A percentile compares a stretch with the other conserved stretches of the same genome.
These are phyloP conservation scores for Momotus momota DNA, from an alignment of 2,797 vertebrate species.

Conservation along the genomic window DNA sequence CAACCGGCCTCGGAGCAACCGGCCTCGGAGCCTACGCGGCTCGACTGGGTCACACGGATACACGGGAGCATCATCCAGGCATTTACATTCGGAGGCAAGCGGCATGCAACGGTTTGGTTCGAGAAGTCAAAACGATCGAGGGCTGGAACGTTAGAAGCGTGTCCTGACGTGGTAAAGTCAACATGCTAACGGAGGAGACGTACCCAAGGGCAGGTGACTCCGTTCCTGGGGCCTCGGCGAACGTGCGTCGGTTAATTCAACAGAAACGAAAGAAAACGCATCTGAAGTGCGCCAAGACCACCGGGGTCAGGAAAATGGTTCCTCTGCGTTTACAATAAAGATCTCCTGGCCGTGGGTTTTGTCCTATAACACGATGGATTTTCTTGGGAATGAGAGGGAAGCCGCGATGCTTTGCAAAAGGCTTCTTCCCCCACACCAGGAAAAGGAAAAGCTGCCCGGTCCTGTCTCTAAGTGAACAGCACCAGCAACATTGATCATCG, in stretches of 20 bases:
- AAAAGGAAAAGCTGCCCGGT: not conserved
- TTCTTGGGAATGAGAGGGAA: not conserved
- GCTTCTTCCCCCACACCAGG: not conserved
- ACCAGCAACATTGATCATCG: conserved; percentile 48
- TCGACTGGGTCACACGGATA: not conserved
- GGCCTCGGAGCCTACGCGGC: not conserved
- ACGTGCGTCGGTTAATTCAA: conserved; percentile 31
- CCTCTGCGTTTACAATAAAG: not conserved
- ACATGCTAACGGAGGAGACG: conserved; percentile 39
- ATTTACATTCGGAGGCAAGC: conserved; percentile 24
- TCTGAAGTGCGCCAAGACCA: conserved; percentile 16
- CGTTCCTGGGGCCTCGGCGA: conserved; percentile 21
- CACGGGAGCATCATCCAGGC: conserved; percentile 30
- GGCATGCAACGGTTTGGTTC: conserved; percentile 66
- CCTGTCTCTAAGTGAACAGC: conserved; percentile 1
- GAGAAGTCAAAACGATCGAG: not conserved
- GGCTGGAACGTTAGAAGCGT: conserved; percentile 8
- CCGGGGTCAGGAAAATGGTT: not conserved
- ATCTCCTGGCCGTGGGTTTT: not conserved
- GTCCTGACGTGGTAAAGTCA: conserved; percentile 20
- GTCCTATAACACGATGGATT: not conserved
- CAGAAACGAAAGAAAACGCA: not conserved
- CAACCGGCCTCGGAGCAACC: too few relatives aligned
- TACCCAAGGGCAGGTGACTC: conserved; percentile 13
- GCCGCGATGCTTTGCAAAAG: not conserved